Base-by-base conservation (phyloP, 2,797 vertebrate species). In the Helicolenus hilgendorfi region DNA sequence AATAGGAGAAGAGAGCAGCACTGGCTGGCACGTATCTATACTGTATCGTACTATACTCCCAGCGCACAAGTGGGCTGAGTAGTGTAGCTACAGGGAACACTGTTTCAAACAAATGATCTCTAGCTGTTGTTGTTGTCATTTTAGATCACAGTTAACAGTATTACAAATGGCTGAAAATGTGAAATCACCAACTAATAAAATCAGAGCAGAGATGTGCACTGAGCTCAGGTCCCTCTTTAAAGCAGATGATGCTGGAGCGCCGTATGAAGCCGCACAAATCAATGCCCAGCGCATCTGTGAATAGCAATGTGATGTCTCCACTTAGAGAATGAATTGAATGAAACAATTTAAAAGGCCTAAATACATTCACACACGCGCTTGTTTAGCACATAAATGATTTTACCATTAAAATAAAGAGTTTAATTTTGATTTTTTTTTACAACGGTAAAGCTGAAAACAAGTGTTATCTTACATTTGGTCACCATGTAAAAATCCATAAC, bases 111-210 rank as follows among this genome's bases (percentile, higher is more conserved):
- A 29, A 31, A 64, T 11, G 6, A 7, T 58, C 9, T 77, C 24
- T 11, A 26, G 31, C 26, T 59, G 65, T 29, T 68, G 53, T 60
- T 59, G 7, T 60, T 59, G 14, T 74, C 22, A 11, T 11, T 64
- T 58, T n/a, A 36, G 67, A 68, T 74, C 26, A 22, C 24, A 53
- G 60, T 49, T 20, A 65, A 41, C n/a, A 62, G 55, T 35, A 13
- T 69, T 31, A 55, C 7, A 56, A 64, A 56, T 70, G 33, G 55
- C 20, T 86, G 26, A 72, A 72, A 76, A 85, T 38, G 14, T 49
- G 10, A 72, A 72, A 41, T 77, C 2, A 31, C 6, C 24, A n/a
- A 56, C 11, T 18, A 68, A 64, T 31, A 45, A 35, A 58, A 65
- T 38, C 22, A 63, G 18, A 65, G 35, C 7, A 63, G 59, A 63